These are phyloP conservation scores for Crypturellus tataupa DNA, from an alignment of 2,797 vertebrate species.

Conservation along the genomic window DNA sequence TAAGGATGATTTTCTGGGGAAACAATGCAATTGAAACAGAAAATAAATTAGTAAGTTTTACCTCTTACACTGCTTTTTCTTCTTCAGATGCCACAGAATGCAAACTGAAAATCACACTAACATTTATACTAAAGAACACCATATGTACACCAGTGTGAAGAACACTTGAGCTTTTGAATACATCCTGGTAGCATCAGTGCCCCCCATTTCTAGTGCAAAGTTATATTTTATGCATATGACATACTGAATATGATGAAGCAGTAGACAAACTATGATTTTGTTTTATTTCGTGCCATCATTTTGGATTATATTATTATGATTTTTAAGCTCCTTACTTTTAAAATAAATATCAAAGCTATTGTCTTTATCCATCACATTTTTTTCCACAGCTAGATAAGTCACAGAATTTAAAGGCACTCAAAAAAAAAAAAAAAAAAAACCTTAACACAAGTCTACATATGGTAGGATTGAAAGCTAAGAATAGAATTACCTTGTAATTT, in stretches of 20 bases:
- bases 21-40: neutral
- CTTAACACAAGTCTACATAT: neutral
- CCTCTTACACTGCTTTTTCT: neutral
- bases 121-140: neutral
- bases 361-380: slow-evolving; percentile 24
- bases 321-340: slow-evolving; percentile 65
- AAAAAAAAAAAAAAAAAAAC: neutral
- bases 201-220: neutral
- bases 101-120: neutral
- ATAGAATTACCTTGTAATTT: neutral
- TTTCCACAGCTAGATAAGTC: slow-evolving; percentile 37
- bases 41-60: neutral
- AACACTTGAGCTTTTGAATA: neutral
- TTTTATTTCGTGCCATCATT: slow-evolving; percentile 47
- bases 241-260: neutral
- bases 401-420: slow-evolving; percentile 16
- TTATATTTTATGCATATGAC: neutral
- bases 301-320: slow-evolving; percentile 51
- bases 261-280: neutral
- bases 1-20: neutral
- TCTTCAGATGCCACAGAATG: neutral
- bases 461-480: neutral
- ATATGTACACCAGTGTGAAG: neutral
- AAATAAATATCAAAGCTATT: slow-evolving; percentile 67
- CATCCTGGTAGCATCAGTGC: neutral